phyloP scores from a whole-genome alignment of 1,140 invertebrate genomes.

The Caenorhabditis brenneri region DNA sequence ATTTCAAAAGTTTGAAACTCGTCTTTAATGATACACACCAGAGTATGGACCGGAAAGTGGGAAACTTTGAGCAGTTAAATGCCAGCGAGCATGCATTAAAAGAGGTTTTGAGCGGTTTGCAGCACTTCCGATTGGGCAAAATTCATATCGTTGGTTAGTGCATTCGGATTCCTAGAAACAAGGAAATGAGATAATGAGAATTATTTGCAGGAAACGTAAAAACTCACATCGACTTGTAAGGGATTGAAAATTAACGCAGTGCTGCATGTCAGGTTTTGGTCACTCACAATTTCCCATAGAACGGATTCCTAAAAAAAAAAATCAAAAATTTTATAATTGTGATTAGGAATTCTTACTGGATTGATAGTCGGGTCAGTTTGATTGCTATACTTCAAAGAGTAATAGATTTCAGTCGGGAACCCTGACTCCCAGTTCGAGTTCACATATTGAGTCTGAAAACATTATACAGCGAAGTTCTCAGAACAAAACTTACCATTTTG shows the following conservation, averaged over 20 bases:
- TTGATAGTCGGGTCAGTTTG: background rate
- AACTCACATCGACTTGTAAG: slow-evolving; percentile 24
- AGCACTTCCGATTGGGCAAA: slow-evolving; percentile 47
- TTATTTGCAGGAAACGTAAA: too few species aligned
- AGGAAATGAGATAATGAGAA: background rate
- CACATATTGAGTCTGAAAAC: slow-evolving; percentile 27
- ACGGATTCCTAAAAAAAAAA: slow-evolving; percentile 3
- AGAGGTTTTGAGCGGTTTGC: slow-evolving; percentile 30
- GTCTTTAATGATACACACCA: background rate
- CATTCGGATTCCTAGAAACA: slow-evolving; percentile 12
- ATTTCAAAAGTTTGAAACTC: background rate
- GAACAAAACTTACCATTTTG: background rate
- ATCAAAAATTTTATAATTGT: background rate
- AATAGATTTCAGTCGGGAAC: slow-evolving; percentile 47
- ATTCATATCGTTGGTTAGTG: background rate
- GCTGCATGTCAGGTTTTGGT: background rate
- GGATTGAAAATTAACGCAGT: slow-evolving; percentile 30
- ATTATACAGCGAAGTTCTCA: background rate
- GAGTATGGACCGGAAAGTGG: slow-evolving; percentile 41
- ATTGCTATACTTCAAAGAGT: slow-evolving; percentile 6
- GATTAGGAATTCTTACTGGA: background rate
- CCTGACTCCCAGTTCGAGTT: slow-evolving; percentile 34
- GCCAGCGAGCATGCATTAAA: slow-evolving; percentile 34
- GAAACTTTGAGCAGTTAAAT: slow-evolving; percentile 28
- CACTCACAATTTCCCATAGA: slow-evolving; percentile 31